Evolutionary conservation across 2,888 invertebrate species (phyloP).

Genomic region (Uloborus plumipes): DNA sequence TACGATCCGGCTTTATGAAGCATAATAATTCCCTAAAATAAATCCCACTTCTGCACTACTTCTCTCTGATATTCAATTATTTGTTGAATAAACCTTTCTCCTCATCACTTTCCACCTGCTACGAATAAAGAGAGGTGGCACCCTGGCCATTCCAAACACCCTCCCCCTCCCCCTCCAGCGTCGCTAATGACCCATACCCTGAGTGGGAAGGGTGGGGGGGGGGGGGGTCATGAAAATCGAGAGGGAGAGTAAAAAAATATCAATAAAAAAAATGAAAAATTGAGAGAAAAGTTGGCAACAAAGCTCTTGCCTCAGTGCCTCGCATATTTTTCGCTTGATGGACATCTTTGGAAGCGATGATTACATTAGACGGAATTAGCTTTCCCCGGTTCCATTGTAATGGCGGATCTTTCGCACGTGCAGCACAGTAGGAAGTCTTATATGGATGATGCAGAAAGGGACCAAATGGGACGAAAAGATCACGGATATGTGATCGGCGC

Average conservation of each 20-base stretch:
- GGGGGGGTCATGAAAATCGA: too few relatives aligned
- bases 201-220: not conserved
- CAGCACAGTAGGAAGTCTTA: not conserved
- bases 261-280: conserved; percentile 1
- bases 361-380: conserved; percentile 6
- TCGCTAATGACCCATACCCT: conserved; percentile 7
- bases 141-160: conserved; percentile 2
- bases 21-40: too few relatives aligned
- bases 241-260: not conserved
- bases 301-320: conserved; percentile 3
- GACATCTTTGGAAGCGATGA: conserved; percentile 6
- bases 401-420: conserved; percentile 1
- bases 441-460: not conserved
- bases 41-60: too few relatives aligned
- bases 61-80: too few relatives aligned
- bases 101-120: not conserved
- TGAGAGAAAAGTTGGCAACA: not conserved
- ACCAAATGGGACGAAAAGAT: not conserved
- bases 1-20: too few relatives aligned
- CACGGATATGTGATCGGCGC: too few relatives aligned
- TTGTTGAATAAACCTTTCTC: not conserved
- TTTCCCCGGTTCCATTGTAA: not conserved
- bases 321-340: not conserved
- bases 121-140: not conserved
- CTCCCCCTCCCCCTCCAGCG: not conserved